Conservation (phyloP, 2,797 vertebrate genomes). For the Macrochelys suwanniensis region DNA sequence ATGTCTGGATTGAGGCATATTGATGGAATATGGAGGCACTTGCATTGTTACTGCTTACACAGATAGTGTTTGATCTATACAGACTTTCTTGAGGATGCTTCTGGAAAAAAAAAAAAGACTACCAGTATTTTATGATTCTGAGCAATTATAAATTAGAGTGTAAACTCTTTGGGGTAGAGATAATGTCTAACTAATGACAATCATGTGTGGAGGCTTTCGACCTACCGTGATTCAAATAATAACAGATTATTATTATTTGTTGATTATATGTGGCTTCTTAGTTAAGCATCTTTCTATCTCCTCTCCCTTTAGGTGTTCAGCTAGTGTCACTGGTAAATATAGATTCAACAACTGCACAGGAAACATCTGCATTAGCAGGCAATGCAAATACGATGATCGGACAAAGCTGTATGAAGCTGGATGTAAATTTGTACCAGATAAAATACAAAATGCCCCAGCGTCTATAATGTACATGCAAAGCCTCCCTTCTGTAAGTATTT, state of each 20-base stretch:
- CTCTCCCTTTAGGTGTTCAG: constrained; percentile 77
- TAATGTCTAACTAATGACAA: too few species aligned
- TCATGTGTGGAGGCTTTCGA: background rate
- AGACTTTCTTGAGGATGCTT: background rate
- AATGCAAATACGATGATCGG: constrained; percentile 18
- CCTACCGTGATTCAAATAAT: background rate
- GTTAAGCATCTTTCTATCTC: background rate
- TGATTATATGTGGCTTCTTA: background rate
- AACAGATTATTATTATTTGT: background rate
- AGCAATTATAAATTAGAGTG: background rate
- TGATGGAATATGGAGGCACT: background rate
- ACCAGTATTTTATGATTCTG: background rate
- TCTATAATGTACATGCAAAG: constrained; percentile 82
- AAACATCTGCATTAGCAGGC: background rate
- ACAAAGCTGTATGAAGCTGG: constrained; percentile 68
- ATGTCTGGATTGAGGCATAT: background rate
- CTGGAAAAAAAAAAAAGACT: background rate
- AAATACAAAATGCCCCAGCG: background rate
- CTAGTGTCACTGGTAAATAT: constrained; percentile 57
- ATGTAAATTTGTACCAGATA: constrained; percentile 77
- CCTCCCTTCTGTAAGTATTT: constrained; percentile 77
- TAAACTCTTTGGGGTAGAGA: background rate
- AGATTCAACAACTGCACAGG: constrained; percentile 4
- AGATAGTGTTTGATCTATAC: background rate
- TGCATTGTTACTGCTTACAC: background rate